Evolutionary conservation across 2,888 invertebrate species (phyloP).

Genomic region (Caenorhabditis sp.): DNA sequence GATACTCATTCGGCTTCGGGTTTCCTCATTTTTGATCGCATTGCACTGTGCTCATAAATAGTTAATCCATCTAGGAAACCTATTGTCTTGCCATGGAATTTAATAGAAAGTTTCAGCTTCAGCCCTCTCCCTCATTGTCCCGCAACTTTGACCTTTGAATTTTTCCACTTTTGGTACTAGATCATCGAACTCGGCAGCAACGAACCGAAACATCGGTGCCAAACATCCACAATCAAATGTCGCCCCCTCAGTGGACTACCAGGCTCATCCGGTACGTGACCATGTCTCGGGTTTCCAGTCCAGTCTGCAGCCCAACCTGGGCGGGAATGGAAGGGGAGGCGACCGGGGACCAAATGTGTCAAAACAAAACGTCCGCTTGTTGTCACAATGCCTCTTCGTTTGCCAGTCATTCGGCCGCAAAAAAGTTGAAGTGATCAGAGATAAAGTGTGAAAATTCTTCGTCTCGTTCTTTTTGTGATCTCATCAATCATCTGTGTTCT

Average conservation of each 20-base stretch:
- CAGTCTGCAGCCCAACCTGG: too few species aligned
- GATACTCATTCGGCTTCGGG: too few species aligned
- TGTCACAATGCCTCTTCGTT: conserved; percentile 16
- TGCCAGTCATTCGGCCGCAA: conserved; percentile 18
- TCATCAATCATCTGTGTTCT: not conserved
- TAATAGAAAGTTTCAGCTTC: too few species aligned
- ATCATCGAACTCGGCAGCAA: not conserved
- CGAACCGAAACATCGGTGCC: conserved; percentile 10
- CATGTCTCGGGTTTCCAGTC: conserved; percentile 9
- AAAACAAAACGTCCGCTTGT: conserved; percentile 45
- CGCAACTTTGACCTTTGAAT: too few species aligned
- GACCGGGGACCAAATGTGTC: conserved; percentile 16
- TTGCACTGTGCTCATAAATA: too few species aligned
- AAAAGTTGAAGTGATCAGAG: conserved; percentile 43
- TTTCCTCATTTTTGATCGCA: not conserved
- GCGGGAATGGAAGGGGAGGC: conserved; percentile 1
- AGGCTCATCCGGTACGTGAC: conserved; percentile 10
- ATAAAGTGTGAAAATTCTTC: conserved; percentile 33
- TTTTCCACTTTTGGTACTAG: too few species aligned
- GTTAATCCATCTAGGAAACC: too few species aligned
- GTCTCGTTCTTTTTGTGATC: not conserved
- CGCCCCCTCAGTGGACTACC: not conserved
- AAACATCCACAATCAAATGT: conserved; percentile 22
- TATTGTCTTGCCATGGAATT: too few species aligned
- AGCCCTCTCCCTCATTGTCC: too few species aligned